Base-by-base conservation (phyloP, 2,888 invertebrate genomes). In the Rapana venosa region DNA sequence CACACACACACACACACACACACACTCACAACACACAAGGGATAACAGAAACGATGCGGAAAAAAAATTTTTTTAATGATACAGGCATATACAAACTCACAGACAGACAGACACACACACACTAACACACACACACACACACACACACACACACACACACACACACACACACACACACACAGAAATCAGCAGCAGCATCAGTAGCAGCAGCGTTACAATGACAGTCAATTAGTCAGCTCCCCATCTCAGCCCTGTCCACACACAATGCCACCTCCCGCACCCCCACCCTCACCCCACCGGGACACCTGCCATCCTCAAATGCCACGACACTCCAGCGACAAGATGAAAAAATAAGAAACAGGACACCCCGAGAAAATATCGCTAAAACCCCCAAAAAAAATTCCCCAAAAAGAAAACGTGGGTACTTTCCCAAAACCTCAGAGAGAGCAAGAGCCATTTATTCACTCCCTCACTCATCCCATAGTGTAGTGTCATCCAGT, bases 141-240 rank as follows among this genome's bases (percentile, higher is more conserved):
- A 66, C 66, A 47, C 47, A 47, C 47, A 47, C 47, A 47, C 47
- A 47, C 47, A 47, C 47, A 47, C 47, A 47, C 47, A 47, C 47
- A 47, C 47, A 47, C 47, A 47, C 47, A 47, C 47, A 47, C 47
- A 47, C 47, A 47, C 47, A 47, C 20, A 66, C 20, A 66, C 20
- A 66, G 6, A 66, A 2, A 26, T 1, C 17, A 66, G 13, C 66
- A 66, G 66, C 26, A 13, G 66, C 20, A 22, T 2, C 17, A 22
- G 66, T 2, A n/a, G 1, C 35, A 35, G n/a, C 2, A 35, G 17
- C 8, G 15, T 58, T 58, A 85, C 61, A 85, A 61, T 32, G 58
- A 30, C n/a, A 47, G 85, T 85, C 85, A 61, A 85, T 85, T 61
- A 85, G 85, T 85, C 85, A 85, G 58, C 47, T 85, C 85, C n/a